Evolutionary conservation across 2,797 vertebrate genomes (phyloP).

Genomic region (Rhinophrynus dorsalis): DNA sequence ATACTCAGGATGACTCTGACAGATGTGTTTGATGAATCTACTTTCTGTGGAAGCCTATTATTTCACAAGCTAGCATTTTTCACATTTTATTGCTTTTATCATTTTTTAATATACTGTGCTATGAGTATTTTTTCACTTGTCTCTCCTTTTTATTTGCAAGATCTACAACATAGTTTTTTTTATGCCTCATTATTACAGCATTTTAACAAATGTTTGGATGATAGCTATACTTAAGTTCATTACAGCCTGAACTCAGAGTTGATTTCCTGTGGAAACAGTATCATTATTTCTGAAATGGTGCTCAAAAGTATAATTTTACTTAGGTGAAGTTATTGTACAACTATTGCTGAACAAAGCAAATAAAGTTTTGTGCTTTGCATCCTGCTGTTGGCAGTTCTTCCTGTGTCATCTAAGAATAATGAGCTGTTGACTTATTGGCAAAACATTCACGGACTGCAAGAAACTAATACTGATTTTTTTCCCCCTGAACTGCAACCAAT

Average conservation of each 20-base stretch:
- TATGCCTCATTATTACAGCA: not conserved
- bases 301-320: not conserved
- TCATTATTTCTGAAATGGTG: conserved; percentile 1
- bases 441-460: not conserved
- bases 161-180: too few species aligned
- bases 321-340: not conserved
- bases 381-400: not conserved
- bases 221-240: not conserved
- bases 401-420: conserved; percentile 18
- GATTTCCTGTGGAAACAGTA: not conserved
- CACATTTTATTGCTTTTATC: too few species aligned
- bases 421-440: conserved; percentile 17
- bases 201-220: not conserved
- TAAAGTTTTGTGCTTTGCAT: not conserved
- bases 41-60: too few species aligned
- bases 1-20: too few species aligned
- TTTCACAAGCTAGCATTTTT: too few species aligned
- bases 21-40: too few species aligned
- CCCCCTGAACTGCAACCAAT: not conserved
- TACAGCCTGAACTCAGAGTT: not conserved
- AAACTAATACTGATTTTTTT: not conserved
- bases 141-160: too few species aligned
- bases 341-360: not conserved
- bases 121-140: too few species aligned
- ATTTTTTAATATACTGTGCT: too few species aligned